phyloP scores from a whole-genome alignment of 2,888 invertebrate species.

The Operophtera brumata region DNA sequence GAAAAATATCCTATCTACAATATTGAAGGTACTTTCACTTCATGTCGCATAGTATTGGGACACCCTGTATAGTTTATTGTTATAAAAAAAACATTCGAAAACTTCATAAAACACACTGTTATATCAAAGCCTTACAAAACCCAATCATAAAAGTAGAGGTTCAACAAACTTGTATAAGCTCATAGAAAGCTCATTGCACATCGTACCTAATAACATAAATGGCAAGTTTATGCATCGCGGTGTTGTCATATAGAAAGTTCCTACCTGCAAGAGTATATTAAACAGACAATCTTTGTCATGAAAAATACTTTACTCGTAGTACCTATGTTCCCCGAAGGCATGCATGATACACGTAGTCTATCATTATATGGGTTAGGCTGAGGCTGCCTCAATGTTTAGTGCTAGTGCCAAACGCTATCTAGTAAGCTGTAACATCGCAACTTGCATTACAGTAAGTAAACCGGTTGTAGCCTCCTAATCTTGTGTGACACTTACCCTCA shows the following conservation, averaged over 20 bases:
- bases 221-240: neutral
- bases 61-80: too few species aligned
- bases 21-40: too few species aligned
- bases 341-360: constrained; percentile 5
- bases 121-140: neutral
- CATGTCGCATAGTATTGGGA: too few species aligned
- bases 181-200: too few species aligned
- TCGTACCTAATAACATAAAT: too few species aligned
- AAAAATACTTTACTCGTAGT: constrained; percentile 2
- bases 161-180: too few species aligned
- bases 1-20: too few species aligned
- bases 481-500: constrained; percentile 20
- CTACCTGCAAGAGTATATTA: neutral
- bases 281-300: constrained; percentile 1
- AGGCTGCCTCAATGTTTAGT: constrained; percentile 17
- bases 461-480: constrained; percentile 19
- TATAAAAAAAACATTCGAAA: neutral
- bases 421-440: constrained; percentile 6
- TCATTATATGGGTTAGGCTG: constrained; percentile 21
- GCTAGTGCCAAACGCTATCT: constrained; percentile 14
- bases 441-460: constrained; percentile 16
- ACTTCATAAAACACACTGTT: neutral
- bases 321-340: constrained; percentile 5
- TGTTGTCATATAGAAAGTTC: neutral
- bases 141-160: too few species aligned